These are phyloP conservation scores for Pseudanteris insignis DNA, from an alignment of 2,888 invertebrate genomes.

Conservation along the genomic window DNA sequence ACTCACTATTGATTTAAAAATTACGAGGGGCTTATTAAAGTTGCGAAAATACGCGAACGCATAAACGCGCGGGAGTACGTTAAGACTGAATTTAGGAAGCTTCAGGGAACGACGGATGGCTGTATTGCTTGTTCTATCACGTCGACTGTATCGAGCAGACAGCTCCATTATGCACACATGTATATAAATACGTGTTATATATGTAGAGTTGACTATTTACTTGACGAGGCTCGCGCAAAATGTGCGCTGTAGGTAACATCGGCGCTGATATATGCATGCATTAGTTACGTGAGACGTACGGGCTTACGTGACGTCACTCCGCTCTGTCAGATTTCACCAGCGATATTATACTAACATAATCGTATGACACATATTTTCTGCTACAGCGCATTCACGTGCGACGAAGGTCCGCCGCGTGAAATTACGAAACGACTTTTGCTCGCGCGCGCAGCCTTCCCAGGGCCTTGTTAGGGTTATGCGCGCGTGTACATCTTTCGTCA, in stretches of 20 bases:
- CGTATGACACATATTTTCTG: conserved; percentile 47
- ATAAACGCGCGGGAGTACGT: conserved; percentile 38
- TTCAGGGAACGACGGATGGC: conserved; percentile 45
- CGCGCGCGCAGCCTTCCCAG: no score
- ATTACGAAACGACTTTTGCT: conserved; percentile 4
- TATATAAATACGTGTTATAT: conserved; percentile 48
- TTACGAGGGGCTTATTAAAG: conserved; percentile 27
- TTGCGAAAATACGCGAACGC: no score
- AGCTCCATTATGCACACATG: conserved; percentile 48
- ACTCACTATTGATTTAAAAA: conserved; percentile 38
- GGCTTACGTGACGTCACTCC: conserved; percentile 51
- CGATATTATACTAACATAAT: conserved; percentile 51
- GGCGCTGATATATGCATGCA: conserved; percentile 54
- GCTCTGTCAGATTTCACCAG: conserved; percentile 51
- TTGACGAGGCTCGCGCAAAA: conserved; percentile 47
- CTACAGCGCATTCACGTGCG: conserved; percentile 39
- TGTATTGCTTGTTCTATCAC: conserved; percentile 47
- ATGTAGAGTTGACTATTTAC: conserved; percentile 48
- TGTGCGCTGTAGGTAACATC: conserved; percentile 48
- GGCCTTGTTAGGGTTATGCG: no score
- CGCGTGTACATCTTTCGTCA: no score
- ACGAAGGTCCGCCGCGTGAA: conserved; percentile 17
- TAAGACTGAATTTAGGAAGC: conserved; percentile 46
- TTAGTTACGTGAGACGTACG: conserved; percentile 56
- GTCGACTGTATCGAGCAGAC: conserved; percentile 47